Conservation (phyloP, 2,113 vertebrate genomes). For the Ceuthmochares aereus region DNA sequence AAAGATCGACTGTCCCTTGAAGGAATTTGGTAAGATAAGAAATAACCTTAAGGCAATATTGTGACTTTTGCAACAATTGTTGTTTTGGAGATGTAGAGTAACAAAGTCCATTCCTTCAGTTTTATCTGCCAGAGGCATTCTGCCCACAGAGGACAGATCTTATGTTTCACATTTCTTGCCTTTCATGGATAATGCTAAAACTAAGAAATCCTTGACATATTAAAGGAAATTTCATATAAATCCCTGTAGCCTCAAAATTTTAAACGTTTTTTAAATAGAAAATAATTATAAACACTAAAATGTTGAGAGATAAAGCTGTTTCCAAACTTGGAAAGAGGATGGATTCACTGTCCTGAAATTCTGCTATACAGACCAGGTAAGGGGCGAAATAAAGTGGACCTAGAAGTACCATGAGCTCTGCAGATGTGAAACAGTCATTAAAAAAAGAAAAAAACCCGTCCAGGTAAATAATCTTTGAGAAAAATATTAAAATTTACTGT, state of each 20-base stretch:
- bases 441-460: neutral
- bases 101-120: neutral
- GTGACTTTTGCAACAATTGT: conserved; percentile 42
- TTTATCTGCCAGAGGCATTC: conserved; percentile 48
- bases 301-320: neutral
- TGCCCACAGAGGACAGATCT: conserved; percentile 11
- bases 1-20: conserved; percentile 17
- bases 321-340: neutral
- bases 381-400: neutral
- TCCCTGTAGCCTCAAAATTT: neutral
- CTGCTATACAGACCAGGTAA: neutral
- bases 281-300: neutral
- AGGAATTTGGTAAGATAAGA: conserved; percentile 56
- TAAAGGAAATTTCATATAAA: conserved; percentile 6
- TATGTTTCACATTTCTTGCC: conserved; percentile 15
- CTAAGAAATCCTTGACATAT: neutral
- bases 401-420: neutral
- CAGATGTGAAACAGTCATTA: neutral
- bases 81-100: conserved; percentile 26
- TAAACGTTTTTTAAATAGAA: neutral
- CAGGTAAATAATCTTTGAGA: neutral
- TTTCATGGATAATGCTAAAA: conserved; percentile 9
- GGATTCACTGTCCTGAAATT: neutral
- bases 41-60: conserved; percentile 59
- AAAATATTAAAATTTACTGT: neutral